Base-by-base conservation (phyloP, 2,113 vertebrate species). In the Ciconia boyciana region DNA sequence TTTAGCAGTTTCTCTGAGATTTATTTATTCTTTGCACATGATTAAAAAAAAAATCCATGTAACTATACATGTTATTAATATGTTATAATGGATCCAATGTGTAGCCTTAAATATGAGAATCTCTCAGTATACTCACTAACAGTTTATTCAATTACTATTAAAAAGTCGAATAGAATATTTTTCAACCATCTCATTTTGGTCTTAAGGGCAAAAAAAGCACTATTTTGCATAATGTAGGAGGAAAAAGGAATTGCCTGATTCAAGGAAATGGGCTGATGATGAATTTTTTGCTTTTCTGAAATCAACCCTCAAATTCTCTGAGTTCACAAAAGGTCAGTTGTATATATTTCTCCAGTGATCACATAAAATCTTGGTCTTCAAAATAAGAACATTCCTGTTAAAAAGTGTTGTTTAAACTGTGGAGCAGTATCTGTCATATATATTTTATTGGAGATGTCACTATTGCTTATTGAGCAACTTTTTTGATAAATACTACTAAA, bases 201-300 rank as follows among this genome's bases (percentile, higher is more conserved):
- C 24, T 25, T 31, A 51, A 58, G 3, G 15, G 18, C 3, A 28
- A 61, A 81, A 51, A 18, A 14, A 7, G 0, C 3, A 7, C 3
- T 52, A 22, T 26, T 84, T 93, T 78, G 3, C 7, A 28, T 55
- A 28, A 31, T 0, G 0, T 6, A 36, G 4, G 4, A 41, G 7
- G 9, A 31, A 52, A 84, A 74, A 58, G 4, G 3, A 80, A 41
- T 34, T 34, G 13, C 3, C 4, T 36, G 10, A 52, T 76, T 83
- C 11, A 61, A 85, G 10, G 11, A 89, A 88, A 69, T 41, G 62
- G 0, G 8, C 14, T 36, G 21, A 39, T 51, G 10, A 48, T 52
- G 10, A 76, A 28, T 39, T 41, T 24, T 68, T 89, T 75, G 2
- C 4, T 29, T 60, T 26, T 75, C n/a, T 81, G 41, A 87, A 64